Evolutionary conservation across 2,797 vertebrate genomes (phyloP).

Genomic region (Hephaestus fuliginosus): DNA sequence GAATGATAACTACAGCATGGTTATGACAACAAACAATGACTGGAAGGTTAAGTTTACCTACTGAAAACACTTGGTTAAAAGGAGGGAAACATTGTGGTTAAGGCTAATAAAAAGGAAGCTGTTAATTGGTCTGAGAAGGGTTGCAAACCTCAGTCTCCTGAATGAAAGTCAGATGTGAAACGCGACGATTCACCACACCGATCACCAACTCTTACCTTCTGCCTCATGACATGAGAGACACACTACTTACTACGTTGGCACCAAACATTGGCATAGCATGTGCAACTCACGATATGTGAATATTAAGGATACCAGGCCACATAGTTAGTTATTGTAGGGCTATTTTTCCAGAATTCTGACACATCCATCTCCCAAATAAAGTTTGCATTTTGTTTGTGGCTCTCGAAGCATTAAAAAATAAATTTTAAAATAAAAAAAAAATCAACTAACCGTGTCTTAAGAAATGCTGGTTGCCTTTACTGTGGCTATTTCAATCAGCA

Average conservation of each 20-base stretch:
- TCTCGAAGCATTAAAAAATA: not conserved
- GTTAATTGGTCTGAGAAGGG: not conserved
- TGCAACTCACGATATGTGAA: not conserved
- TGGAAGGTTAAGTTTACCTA: not conserved
- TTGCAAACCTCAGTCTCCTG: not conserved
- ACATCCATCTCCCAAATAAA: not conserved
- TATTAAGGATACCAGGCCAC: too few relatives aligned
- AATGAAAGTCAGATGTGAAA: not conserved
- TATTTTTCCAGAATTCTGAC: not conserved
- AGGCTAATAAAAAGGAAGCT: constrained; percentile 7
- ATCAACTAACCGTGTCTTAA: not conserved
- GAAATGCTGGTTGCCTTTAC: too few relatives aligned
- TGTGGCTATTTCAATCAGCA: too few relatives aligned
- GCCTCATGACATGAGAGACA: not conserved
- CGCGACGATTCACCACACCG: not conserved
- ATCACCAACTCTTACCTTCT: not conserved
- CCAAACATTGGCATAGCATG: too few relatives aligned
- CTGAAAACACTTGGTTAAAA: not conserved
- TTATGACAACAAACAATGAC: not conserved
- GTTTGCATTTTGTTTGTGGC: not conserved
- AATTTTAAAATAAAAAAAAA: not conserved
- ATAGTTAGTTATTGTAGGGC: not conserved
- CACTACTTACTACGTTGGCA: not conserved
- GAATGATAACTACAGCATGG: not conserved
- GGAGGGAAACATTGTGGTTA: constrained; percentile 9